Percentiles rank a stretch among this genome's conserved stretches.
Evolutionary conservation across 92 coral and sea anemone species (phyloP).

Genomic region (Hydrozoanthus gracilis): DNA sequence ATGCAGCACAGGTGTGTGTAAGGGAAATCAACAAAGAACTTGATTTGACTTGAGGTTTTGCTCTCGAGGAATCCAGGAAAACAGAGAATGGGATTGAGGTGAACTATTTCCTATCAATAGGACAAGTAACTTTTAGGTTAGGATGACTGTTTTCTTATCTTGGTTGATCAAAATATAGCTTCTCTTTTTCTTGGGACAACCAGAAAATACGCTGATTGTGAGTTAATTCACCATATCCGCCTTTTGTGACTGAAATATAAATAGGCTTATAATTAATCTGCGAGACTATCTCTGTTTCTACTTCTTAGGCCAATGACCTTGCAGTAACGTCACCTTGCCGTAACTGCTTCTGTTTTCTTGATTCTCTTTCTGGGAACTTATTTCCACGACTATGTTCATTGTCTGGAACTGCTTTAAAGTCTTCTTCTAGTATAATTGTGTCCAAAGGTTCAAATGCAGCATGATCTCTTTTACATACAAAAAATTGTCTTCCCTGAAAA

Average conservation of each 20-base stretch:
- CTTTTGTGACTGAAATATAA: too few relatives aligned
- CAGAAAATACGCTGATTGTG: too few relatives aligned
- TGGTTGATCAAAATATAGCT: too few relatives aligned
- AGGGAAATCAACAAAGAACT: too few relatives aligned
- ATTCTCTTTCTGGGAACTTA: background rate
- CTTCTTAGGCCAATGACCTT: background rate
- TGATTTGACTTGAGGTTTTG: too few relatives aligned
- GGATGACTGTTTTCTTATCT: too few relatives aligned
- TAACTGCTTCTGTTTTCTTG: background rate
- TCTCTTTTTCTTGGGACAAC: background rate
- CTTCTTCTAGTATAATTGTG: conserved; percentile 65
- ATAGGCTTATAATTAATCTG: background rate
- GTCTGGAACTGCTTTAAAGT: conserved; percentile 43
- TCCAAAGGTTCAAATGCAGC: conserved; percentile 62
- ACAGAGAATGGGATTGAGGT: too few relatives aligned
- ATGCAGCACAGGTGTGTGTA: too few relatives aligned
- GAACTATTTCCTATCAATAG: too few relatives aligned
- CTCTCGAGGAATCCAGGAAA: too few relatives aligned
- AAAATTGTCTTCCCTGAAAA: conserved; percentile 50
- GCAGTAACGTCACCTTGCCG: background rate
- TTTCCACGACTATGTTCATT: background rate
- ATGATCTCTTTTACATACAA: conserved; percentile 61
- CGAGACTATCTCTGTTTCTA: conserved; percentile 15
- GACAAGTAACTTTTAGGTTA: too few relatives aligned
- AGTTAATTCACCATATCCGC: too few relatives aligned